phyloP scores from a whole-genome alignment of 1,140 invertebrate genomes.

The Cryptotermes secundus region DNA sequence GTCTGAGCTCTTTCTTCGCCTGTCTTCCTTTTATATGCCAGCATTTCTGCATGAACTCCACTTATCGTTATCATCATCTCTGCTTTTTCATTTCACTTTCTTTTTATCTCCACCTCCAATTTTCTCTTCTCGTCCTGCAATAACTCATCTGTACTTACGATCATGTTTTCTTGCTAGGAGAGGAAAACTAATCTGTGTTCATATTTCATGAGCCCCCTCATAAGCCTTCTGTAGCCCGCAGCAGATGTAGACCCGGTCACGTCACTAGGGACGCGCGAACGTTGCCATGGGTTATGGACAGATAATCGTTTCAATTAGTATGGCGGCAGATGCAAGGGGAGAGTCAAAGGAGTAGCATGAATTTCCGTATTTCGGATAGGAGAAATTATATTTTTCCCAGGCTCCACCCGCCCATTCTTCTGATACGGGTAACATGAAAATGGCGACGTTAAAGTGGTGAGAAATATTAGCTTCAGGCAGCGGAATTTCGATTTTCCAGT shows the following conservation, averaged over 20 bases:
- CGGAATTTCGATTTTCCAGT: too few species aligned
- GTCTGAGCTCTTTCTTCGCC: not conserved
- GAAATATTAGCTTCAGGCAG: too few species aligned
- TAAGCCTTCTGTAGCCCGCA: not conserved
- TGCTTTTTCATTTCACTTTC: not conserved
- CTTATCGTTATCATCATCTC: not conserved
- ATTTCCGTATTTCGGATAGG: too few species aligned
- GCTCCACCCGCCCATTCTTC: too few species aligned
- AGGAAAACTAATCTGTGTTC: constrained; percentile 9
- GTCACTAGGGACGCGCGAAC: not conserved
- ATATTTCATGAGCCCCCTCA: not conserved
- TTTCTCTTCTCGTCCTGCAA: not conserved
- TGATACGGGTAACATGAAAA: too few species aligned
- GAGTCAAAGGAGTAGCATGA: too few species aligned
- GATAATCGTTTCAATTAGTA: too few species aligned
- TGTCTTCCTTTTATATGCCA: not conserved
- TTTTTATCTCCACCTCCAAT: not conserved
- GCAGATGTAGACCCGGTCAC: not conserved
- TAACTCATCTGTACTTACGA: not conserved
- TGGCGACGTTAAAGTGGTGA: too few species aligned
- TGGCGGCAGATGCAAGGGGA: too few species aligned
- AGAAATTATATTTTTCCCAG: too few species aligned
- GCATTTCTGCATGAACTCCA: too few species aligned
- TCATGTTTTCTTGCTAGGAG: not conserved
- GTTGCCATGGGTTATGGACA: not conserved